phyloP scores from a whole-genome alignment of 2,888 invertebrate genomes.

The Graphium colonna region DNA sequence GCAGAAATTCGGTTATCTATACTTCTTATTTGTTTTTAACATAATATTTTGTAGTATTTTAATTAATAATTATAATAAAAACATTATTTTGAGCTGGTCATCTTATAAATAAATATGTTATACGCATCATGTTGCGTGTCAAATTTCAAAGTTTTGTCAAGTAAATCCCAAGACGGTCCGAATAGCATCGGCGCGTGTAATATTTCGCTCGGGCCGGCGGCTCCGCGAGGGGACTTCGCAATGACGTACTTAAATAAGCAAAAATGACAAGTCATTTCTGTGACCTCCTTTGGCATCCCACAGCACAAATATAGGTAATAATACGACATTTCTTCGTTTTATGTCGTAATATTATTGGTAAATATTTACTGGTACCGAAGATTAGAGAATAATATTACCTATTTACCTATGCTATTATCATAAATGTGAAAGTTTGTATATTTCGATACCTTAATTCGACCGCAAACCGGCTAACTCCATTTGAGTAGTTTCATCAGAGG shows the following conservation, averaged over 20 bases:
- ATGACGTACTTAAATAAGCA: slow-evolving; percentile 25
- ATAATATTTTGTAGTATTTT: no score
- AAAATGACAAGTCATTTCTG: slow-evolving; percentile 11
- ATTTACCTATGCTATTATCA: no score
- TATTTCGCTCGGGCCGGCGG: slow-evolving; percentile 38
- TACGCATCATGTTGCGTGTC: slow-evolving; percentile 26
- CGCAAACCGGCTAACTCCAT: no score
- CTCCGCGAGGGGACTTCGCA: slow-evolving; percentile 29
- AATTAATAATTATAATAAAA: no score
- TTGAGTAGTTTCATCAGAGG: background rate
- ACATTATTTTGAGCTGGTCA: no score
- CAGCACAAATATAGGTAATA: no score
- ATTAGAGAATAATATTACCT: background rate
- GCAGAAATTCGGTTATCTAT: background rate
- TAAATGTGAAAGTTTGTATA: no score
- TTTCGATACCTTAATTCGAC: background rate
- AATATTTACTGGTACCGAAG: background rate
- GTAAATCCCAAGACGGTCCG: slow-evolving; percentile 51
- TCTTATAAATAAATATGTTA: background rate
- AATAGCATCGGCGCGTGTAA: slow-evolving; percentile 55
- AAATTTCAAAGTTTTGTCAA: slow-evolving; percentile 50
- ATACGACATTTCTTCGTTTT: background rate
- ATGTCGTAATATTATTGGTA: background rate
- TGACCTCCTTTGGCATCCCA: no score
- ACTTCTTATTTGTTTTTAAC: no score